These are phyloP conservation scores for Crotalus tigris DNA, from an alignment of 2,113 vertebrate genomes.

Conservation along the genomic window DNA sequence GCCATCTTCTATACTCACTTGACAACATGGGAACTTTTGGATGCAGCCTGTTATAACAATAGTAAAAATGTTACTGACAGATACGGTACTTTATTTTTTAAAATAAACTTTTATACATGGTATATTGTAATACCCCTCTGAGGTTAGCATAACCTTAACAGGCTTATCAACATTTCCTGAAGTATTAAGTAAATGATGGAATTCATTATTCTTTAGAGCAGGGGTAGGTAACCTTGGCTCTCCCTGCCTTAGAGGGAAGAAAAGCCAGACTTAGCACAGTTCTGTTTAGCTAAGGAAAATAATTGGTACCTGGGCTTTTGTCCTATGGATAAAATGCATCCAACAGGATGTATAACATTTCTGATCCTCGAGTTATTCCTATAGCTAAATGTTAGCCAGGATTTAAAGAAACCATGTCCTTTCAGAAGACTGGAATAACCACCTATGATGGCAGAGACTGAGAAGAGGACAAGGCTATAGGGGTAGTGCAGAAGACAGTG, in stretches of 20 bases:
- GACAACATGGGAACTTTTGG: conserved; percentile 82
- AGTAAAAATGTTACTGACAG: conserved; percentile 30
- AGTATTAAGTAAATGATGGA: background rate
- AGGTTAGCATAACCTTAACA: background rate
- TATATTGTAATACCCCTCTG: background rate
- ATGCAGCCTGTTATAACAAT: conserved; percentile 76
- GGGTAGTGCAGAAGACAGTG: no score
- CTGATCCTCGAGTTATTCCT: background rate
- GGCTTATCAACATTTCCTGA: background rate
- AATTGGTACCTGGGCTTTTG: background rate
- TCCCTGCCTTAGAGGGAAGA: background rate
- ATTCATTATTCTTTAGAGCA: background rate
- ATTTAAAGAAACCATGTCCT: background rate
- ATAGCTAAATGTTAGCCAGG: background rate
- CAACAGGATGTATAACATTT: background rate
- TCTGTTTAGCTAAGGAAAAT: background rate
- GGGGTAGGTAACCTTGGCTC: no score
- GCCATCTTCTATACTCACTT: conserved; percentile 87
- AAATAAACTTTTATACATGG: background rate
- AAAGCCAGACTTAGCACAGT: background rate
- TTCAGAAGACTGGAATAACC: background rate
- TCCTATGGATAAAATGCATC: background rate
- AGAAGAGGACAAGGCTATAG: no score
- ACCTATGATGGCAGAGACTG: no score
- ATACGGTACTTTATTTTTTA: background rate